Evolutionary conservation across 2,888 invertebrate species (phyloP).

Genomic region (Drosophila kanekoi): DNA sequence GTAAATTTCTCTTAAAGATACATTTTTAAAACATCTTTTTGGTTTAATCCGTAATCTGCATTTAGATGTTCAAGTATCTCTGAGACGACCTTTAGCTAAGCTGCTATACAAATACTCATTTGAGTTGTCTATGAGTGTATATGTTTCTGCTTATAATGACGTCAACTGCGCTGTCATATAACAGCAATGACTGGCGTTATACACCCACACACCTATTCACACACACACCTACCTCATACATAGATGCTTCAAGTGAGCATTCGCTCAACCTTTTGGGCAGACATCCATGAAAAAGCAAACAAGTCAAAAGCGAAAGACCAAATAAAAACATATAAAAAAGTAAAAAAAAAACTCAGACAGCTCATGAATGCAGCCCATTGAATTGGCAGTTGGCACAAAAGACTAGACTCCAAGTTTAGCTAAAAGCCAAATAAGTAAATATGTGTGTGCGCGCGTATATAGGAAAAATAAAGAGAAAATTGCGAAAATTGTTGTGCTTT

Average conservation of each 20-base stretch:
- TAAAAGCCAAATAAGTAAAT: slow-evolving; percentile 73
- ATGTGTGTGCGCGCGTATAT: slow-evolving; percentile 18
- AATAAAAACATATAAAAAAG: slow-evolving; percentile 30
- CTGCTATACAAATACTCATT: slow-evolving; percentile 26
- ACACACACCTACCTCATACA: slow-evolving; percentile 3
- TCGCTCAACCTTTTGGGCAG: slow-evolving; percentile 39
- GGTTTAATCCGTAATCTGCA: slow-evolving; percentile 8
- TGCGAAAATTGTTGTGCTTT: slow-evolving; percentile 65
- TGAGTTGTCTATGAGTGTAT: slow-evolving; percentile 14
- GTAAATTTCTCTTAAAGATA: not conserved
- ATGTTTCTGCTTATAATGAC: slow-evolving; percentile 59
- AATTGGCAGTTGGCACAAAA: slow-evolving; percentile 72
- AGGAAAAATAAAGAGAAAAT: slow-evolving; percentile 23
- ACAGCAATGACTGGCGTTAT: slow-evolving; percentile 47
- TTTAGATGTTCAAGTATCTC: slow-evolving; percentile 15
- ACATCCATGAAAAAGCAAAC: slow-evolving; percentile 49
- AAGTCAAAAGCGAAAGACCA: slow-evolving; percentile 58
- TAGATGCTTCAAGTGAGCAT: slow-evolving; percentile 42
- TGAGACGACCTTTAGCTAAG: slow-evolving; percentile 4
- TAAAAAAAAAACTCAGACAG: slow-evolving; percentile 51
- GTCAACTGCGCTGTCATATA: slow-evolving; percentile 49
- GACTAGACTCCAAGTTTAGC: slow-evolving; percentile 74
- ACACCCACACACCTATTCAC: too few species aligned
- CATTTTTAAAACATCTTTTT: not conserved
- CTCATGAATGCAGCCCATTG: slow-evolving; percentile 70